Evolutionary conservation across 2,888 invertebrate genomes (phyloP), one percentile per base, ranked within the genome.

Genomic region (Microctonus hyperodae): DNA sequence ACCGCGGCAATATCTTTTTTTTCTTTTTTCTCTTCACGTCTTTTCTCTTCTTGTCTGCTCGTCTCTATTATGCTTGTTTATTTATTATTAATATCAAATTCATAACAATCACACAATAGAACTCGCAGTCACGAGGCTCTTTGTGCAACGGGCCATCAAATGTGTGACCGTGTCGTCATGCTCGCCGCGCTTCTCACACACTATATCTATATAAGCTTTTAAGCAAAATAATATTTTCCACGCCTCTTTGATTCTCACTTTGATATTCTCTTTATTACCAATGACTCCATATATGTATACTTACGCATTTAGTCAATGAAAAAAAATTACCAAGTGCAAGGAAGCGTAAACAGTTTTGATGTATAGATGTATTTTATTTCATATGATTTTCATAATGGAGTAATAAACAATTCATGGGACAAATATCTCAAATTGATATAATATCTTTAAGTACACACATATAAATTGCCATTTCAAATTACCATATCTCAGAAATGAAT

Each of bases 11-110:
- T 51, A 25, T 55, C 53, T 55, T 20, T 50, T 31, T 62, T 62
- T 53, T 28, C 28, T 28, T 28, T 28, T 28, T 28, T 7, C 7
- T 28, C 7, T 28, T 28, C 7, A 5, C 37, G 13, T 59, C 53
- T 16, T 31, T 50, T 22, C 44, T 65, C 58, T 59, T 35, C 53
- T 53, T 25, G 33, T 61, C 28, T 23, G 23, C 31, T 51, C 51
- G 0, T 58, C 72, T 70, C 79, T 75, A 80, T 82, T 83, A 81
- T 82, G 78, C 80, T 80, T 82, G 80, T 81, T 82, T 83, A 55
- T 82, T 81, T 83, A 82, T 82, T 82, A 82, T 82, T 82, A 83
- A 83, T 83, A 83, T 80, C 78, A 80, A 82, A 82, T 81, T 82
- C 82, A 81, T 83, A 82, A 81, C 80, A 80, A 83, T 82, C 79